A percentile compares a stretch with the other conserved stretches of the same genome.
phyloP scores from a whole-genome alignment of 2,113 vertebrate species.

The Brachyistius frenatus region DNA sequence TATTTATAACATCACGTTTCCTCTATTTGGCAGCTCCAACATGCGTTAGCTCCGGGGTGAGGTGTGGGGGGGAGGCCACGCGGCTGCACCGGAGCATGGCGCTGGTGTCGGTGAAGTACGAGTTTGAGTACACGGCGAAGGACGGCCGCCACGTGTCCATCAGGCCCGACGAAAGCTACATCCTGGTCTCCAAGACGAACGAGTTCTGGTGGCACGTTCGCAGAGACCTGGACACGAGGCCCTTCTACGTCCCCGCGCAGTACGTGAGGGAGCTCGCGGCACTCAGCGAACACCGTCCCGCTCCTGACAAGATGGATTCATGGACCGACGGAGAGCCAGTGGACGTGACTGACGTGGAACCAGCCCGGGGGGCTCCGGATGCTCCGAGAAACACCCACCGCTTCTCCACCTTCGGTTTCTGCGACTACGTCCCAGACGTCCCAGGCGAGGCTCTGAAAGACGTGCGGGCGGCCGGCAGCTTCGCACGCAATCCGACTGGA shows the following conservation, averaged over 20 bases:
- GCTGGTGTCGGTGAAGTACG: conserved; percentile 89
- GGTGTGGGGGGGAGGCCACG: too few species aligned
- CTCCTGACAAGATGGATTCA: neutral
- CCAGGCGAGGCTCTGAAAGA: conserved; percentile 4
- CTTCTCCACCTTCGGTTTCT: conserved; percentile 72
- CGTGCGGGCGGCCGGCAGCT: neutral
- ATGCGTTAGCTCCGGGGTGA: conserved; percentile 23
- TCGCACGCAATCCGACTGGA: neutral
- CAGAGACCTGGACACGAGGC: conserved; percentile 80
- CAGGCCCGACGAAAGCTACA: conserved; percentile 89
- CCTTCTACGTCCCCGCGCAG: conserved; percentile 92
- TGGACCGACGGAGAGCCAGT: neutral
- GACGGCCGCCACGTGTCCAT: conserved; percentile 89
- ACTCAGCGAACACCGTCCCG: neutral
- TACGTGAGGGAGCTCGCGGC: conserved; percentile 87
- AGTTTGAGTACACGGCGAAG: conserved; percentile 88
- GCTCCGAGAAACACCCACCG: conserved; percentile 10
- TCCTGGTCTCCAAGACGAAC: conserved; percentile 89
- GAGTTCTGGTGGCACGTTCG: conserved; percentile 94
- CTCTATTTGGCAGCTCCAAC: conserved; percentile 54
- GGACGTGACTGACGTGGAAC: neutral
- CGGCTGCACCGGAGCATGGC: conserved; percentile 71
- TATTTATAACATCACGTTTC: conserved; percentile 10
- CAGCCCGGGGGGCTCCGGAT: neutral
- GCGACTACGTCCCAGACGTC: conserved; percentile 32